Percentiles rank a stretch among this genome's conserved stretches.
phyloP scores from a whole-genome alignment of 2,888 invertebrate species.

The Endotricha flammealis region DNA sequence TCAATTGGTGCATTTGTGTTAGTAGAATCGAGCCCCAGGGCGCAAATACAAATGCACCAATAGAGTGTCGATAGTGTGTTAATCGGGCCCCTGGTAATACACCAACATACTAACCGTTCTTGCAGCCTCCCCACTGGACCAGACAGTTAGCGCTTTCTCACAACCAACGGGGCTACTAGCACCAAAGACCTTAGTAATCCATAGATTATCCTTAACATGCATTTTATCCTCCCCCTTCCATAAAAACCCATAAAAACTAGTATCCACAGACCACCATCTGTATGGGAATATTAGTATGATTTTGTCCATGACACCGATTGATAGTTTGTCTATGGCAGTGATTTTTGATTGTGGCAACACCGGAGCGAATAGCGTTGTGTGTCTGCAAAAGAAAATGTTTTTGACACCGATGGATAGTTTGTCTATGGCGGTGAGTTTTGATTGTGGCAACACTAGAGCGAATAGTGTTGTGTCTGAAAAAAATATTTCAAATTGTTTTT shows the following conservation, averaged over 20 bases:
- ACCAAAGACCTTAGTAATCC: constrained; percentile 33
- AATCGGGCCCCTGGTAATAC: no score
- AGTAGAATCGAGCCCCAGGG: no score
- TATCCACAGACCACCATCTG: constrained; percentile 80
- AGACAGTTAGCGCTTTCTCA: constrained; percentile 31
- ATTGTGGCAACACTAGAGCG: constrained; percentile 71
- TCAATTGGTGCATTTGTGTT: no score
- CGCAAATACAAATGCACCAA: no score
- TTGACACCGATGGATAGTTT: constrained; percentile 80
- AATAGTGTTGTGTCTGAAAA: constrained; percentile 75
- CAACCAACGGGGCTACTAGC: constrained; percentile 31
- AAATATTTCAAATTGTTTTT: no score
- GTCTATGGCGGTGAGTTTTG: constrained; percentile 77
- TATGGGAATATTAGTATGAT: constrained; percentile 81
- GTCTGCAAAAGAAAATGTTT: constrained; percentile 33
- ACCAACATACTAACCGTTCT: constrained; percentile 32
- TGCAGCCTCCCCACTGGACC: constrained; percentile 40
- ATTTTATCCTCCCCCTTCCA: constrained; percentile 36
- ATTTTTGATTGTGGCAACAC: constrained; percentile 73
- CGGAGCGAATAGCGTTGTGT: constrained; percentile 76
- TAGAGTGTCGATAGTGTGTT: no score
- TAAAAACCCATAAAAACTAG: constrained; percentile 30
- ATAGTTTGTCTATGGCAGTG: constrained; percentile 75
- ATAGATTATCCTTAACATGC: constrained; percentile 25
- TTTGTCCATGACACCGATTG: constrained; percentile 83